Base-by-base conservation (phyloP, 2,113 vertebrate species). In the Cephalophus harveyi region DNA sequence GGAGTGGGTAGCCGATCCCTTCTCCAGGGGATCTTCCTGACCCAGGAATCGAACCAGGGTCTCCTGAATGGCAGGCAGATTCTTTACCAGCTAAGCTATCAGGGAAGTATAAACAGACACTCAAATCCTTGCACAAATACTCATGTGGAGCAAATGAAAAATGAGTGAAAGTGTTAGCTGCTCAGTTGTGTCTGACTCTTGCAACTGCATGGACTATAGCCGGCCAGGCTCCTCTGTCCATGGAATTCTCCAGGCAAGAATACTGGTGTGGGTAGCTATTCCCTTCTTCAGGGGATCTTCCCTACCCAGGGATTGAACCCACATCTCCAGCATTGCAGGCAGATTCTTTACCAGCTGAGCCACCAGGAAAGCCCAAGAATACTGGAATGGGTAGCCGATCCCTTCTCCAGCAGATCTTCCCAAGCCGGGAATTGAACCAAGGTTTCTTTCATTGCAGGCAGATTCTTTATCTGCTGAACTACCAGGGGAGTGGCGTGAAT, bases 341-440 rank as follows among this genome's bases (percentile, higher is more conserved):
- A 36, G 33, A 71, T 36, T 71, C 64, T 71, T 71, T 71, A 71
- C n/a, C 17, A 71, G 67, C 67, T 71, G 67, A 40, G n/a, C n/a
- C 67, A 71, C 67, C 67, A 40, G n/a, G 19, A 19, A 71, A 71
- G 67, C 67, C 67, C n/a, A 71, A 40, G 67, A 71, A 71, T 71
- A 71, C 19, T 71, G 67, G 10, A 23, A 12, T 40, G 67, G n/a
- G 67, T 23, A 71, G n/a, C n/a, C 67, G 40, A n/a, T 40, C 10
- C 19, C 10, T 40, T 71, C 67, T 71, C 67, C 67, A 71, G 67
- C 1, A 12, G n/a, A 71, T 71, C 67, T 71, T 23, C 67, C 10
- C 0, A 0, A 40, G 10, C n/a, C n/a, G 40, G 19, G 10, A 71
- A 71, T 71, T 0, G 10, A 71, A 40, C 67, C 2, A 6, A 10